These are phyloP conservation scores for Diprion similis DNA, from an alignment of 1,140 invertebrate genomes.

Conservation along the genomic window DNA sequence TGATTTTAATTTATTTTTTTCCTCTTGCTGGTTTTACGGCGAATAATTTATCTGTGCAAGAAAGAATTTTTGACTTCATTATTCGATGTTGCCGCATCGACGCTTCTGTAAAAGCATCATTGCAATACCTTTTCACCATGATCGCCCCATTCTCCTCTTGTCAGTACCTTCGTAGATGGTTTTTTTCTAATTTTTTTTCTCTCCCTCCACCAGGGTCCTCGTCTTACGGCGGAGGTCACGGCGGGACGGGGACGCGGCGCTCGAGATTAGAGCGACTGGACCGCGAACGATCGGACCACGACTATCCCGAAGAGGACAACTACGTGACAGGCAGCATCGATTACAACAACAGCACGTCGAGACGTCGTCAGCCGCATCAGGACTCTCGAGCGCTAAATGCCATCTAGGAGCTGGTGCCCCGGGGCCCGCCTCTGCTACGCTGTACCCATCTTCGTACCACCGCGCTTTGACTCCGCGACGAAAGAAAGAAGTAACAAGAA, in stretches of 20 bases:
- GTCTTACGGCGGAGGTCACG: conserved; percentile 45
- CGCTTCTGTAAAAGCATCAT: too few relatives aligned
- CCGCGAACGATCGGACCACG: conserved; percentile 48
- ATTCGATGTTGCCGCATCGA: too few relatives aligned
- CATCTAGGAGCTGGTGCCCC: conserved; percentile 62
- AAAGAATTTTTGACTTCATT: too few relatives aligned
- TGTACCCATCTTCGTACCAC: conserved; percentile 60
- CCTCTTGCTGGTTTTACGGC: too few relatives aligned
- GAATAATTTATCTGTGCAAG: too few relatives aligned
- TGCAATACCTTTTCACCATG: too few relatives aligned
- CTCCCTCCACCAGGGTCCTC: conserved; percentile 33
- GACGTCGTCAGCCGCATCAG: conserved; percentile 51
- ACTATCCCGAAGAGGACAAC: conserved; percentile 53
- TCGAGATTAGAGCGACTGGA: conserved; percentile 53
- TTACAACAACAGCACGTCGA: conserved; percentile 44
- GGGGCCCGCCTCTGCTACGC: conserved; percentile 59
- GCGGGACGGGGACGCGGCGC: conserved; percentile 46
- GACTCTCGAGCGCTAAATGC: conserved; percentile 55
- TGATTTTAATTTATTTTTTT: too few relatives aligned
- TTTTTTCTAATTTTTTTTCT: neutral
- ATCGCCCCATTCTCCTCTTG: too few relatives aligned
- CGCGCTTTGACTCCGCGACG: conserved; percentile 47
- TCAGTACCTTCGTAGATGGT: too few relatives aligned
- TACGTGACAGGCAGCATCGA: conserved; percentile 43
- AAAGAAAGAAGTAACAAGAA: conserved; percentile 22